A percentile compares a stretch with the other conserved stretches of the same genome.
These are phyloP conservation scores for Heliothis peltigera DNA, from an alignment of 2,888 invertebrate species.

Conservation along the genomic window DNA sequence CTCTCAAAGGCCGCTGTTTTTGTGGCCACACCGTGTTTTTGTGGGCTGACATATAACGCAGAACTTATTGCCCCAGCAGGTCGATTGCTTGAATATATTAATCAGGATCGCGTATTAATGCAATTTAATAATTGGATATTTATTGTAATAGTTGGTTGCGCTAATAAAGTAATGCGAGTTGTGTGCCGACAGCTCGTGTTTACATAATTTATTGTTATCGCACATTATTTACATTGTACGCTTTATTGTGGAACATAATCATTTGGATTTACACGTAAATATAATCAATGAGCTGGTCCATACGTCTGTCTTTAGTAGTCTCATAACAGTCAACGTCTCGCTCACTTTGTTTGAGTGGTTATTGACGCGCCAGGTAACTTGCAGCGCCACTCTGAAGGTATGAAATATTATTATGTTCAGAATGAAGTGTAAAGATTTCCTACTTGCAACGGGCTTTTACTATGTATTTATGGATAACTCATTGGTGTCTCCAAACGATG, in stretches of 20 bases:
- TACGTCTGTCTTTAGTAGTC: constrained; percentile 29
- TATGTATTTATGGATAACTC: too few species aligned
- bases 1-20: constrained; percentile 40
- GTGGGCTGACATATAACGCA: constrained; percentile 36
- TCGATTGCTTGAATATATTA: constrained; percentile 31
- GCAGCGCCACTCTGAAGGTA: too few species aligned
- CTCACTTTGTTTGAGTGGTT: constrained; percentile 3
- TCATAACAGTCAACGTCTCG: constrained; percentile 22
- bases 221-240: constrained; percentile 35
- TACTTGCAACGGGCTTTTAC: too few species aligned
- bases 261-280: constrained; percentile 20
- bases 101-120: constrained; percentile 23
- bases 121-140: constrained; percentile 38
- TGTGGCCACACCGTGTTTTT: constrained; percentile 34
- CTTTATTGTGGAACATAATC: constrained; percentile 18
- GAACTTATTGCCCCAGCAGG: constrained; percentile 19
- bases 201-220: constrained; percentile 22
- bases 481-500: too few species aligned
- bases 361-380: constrained; percentile 22
- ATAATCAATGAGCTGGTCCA: constrained; percentile 28
- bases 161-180: constrained; percentile 30
- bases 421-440: too few species aligned
- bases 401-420: too few species aligned
- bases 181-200: constrained; percentile 11
- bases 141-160: constrained; percentile 24